phyloP scores from a whole-genome alignment of 2,113 vertebrate genomes.

The Corvus hawaiiensis region DNA sequence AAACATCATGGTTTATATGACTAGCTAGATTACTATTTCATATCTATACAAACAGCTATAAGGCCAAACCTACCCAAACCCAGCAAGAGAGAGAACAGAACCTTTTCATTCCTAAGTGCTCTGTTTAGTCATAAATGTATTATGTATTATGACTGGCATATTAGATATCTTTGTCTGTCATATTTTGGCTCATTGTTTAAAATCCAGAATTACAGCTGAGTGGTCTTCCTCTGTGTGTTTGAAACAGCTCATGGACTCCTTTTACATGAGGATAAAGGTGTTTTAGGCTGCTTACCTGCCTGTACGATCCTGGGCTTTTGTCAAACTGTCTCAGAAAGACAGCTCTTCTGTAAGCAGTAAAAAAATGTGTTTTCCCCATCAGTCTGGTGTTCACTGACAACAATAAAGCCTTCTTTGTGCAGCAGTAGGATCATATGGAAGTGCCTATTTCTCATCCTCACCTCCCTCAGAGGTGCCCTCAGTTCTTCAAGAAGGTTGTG shows the following conservation, averaged over 20 bases:
- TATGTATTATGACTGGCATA: background rate
- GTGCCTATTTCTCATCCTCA: background rate
- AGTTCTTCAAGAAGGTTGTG: background rate
- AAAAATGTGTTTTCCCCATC: background rate
- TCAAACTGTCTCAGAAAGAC: background rate
- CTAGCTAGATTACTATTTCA: background rate
- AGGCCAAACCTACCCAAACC: background rate
- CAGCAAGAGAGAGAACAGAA: background rate
- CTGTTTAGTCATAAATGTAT: background rate
- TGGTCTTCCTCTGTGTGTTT: background rate
- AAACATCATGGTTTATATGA: background rate
- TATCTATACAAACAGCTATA: background rate
- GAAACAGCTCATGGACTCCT: background rate
- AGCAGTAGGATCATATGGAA: background rate
- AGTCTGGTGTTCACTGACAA: rapidly evolving
- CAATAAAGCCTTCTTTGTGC: background rate
- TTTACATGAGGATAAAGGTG: background rate
- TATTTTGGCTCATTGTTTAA: background rate
- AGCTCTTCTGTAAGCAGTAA: background rate
- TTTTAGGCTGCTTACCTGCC: background rate
- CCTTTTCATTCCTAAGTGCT: background rate
- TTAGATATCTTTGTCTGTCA: background rate
- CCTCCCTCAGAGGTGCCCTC: background rate
- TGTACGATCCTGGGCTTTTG: background rate
- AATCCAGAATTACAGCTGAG: background rate